Evolutionary conservation across 2,113 vertebrate genomes (phyloP).

Genomic region (Pantherophis guttatus): DNA sequence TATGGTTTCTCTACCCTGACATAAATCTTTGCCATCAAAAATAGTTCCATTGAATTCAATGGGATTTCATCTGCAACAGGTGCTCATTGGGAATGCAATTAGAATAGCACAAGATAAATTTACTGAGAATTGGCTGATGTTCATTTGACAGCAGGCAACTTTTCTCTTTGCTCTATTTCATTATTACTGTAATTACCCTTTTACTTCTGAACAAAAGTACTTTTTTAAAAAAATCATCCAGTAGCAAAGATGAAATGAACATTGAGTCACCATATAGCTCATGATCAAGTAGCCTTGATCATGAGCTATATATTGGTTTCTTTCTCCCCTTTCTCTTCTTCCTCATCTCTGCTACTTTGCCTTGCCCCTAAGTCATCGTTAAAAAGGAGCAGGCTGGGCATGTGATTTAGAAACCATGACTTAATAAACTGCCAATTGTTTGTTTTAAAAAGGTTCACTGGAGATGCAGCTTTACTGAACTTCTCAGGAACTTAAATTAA

Average conservation of each 20-base stretch:
- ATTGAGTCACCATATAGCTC: neutral
- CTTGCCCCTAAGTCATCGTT: neutral
- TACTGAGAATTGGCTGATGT: neutral
- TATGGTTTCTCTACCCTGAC: neutral
- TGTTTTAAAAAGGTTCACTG: neutral
- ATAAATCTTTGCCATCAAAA: neutral
- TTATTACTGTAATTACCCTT: neutral
- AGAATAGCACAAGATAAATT: neutral
- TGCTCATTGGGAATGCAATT: neutral
- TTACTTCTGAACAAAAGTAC: neutral
- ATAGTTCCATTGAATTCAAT: neutral
- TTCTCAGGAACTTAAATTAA: slow-evolving; percentile 36
- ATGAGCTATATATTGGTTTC: neutral
- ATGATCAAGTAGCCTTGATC: too few relatives aligned
- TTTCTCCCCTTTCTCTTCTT: neutral
- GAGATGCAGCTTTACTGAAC: slow-evolving; percentile 17
- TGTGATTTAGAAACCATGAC: slow-evolving; percentile 27
- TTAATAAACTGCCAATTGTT: slow-evolving; percentile 31
- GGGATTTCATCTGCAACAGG: neutral
- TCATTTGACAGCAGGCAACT: neutral
- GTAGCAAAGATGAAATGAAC: neutral
- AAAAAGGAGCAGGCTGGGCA: slow-evolving; percentile 23
- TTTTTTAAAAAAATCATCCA: too few relatives aligned
- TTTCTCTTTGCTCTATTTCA: neutral
- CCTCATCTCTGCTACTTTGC: neutral